These are phyloP conservation scores for Heterohyrax brucei DNA, from an alignment of 2,797 vertebrate species.

Conservation along the genomic window DNA sequence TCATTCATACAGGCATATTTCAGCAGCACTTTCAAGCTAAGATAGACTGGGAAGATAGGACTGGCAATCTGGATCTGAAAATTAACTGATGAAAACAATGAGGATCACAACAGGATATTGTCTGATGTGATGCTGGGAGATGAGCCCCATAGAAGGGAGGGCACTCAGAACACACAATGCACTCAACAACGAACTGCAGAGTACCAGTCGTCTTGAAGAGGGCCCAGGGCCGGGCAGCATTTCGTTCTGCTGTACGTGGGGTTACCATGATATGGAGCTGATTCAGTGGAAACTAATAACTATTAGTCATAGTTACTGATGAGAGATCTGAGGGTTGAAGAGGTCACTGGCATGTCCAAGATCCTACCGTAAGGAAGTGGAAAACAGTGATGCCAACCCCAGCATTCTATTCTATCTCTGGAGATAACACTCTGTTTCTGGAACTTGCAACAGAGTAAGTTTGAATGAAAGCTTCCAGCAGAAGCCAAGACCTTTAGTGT, in stretches of 20 bases:
- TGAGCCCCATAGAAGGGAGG: background rate
- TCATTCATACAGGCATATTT: background rate
- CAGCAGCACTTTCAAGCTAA: background rate
- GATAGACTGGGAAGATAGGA: background rate
- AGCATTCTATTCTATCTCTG: background rate
- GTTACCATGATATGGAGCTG: background rate
- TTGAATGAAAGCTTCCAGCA: background rate
- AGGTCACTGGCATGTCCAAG: background rate
- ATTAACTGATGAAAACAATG: background rate
- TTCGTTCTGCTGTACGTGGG: background rate
- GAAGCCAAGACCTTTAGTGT: constrained; percentile 1
- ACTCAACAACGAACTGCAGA: background rate
- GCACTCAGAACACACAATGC: background rate
- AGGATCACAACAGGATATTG: background rate
- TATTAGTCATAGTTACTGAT: background rate
- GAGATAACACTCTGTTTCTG: background rate
- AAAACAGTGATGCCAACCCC: background rate
- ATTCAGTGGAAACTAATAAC: background rate
- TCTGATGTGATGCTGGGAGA: background rate
- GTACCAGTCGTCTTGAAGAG: background rate
- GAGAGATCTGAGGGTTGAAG: background rate
- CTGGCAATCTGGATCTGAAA: background rate
- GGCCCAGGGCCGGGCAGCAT: too few species aligned
- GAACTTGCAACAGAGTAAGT: background rate
- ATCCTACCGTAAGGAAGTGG: background rate